phyloP scores from a whole-genome alignment of 2,797 vertebrate genomes.

The Rhincodon typus region DNA sequence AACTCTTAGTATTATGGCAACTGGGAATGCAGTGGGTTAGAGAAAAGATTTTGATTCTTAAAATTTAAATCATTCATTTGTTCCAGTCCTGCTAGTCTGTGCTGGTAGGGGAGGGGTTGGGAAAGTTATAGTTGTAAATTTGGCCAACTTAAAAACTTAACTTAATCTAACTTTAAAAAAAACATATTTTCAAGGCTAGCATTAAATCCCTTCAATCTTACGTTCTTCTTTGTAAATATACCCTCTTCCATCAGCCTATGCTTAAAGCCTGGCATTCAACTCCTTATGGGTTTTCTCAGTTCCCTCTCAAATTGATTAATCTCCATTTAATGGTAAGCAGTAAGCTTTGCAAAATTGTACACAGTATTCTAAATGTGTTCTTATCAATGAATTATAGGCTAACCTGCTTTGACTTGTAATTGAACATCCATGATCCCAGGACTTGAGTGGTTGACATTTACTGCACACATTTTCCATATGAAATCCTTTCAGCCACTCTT shows the following conservation, averaged over 20 bases:
- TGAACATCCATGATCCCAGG: neutral
- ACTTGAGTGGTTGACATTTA: constrained; percentile 9
- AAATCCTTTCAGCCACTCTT: constrained; percentile 21
- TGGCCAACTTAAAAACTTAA: neutral
- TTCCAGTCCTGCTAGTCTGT: too few relatives aligned
- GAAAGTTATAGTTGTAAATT: neutral
- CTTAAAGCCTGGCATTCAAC: constrained; percentile 1
- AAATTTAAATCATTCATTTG: neutral
- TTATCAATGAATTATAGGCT: constrained; percentile 21
- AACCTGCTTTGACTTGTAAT: constrained; percentile 18
- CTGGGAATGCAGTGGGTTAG: neutral
- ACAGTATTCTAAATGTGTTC: constrained; percentile 12
- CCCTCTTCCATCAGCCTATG: neutral
- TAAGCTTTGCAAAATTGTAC: constrained; percentile 4
- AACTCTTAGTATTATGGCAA: neutral
- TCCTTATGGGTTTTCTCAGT: neutral
- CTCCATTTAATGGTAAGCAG: neutral
- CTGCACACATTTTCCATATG: constrained; percentile 20
- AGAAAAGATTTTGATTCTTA: neutral
- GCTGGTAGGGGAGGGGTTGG: neutral
- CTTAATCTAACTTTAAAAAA: neutral
- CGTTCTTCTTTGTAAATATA: neutral
- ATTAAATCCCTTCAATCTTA: neutral
- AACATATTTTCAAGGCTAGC: neutral
- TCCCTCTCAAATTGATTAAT: constrained; percentile 13